Evolutionary conservation across 1,140 invertebrate genomes (phyloP).

Genomic region (Coenobita brevimanus): DNA sequence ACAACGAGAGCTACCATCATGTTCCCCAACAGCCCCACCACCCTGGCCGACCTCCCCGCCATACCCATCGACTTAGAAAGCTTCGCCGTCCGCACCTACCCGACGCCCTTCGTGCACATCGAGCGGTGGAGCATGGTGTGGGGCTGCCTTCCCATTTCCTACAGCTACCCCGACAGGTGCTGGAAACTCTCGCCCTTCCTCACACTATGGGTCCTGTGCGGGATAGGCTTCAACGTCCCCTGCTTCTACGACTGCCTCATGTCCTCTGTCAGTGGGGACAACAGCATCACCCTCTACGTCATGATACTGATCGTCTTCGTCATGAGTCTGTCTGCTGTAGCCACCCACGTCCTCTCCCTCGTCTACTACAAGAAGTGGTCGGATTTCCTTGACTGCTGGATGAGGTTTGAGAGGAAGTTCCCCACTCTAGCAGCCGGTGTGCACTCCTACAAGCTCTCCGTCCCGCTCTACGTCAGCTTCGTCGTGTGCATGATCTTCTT

Average conservation of each 20-base stretch:
- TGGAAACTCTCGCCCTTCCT: slow-evolving; percentile 60
- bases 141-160: slow-evolving; percentile 57
- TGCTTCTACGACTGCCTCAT: slow-evolving; percentile 68
- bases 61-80: slow-evolving; percentile 53
- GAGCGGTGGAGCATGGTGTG: slow-evolving; percentile 68
- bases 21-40: slow-evolving; percentile 26
- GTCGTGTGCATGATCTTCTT: slow-evolving; percentile 63
- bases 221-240: slow-evolving; percentile 66
- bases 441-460: slow-evolving; percentile 49
- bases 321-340: slow-evolving; percentile 68
- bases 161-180: slow-evolving; percentile 36
- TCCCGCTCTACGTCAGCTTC: slow-evolving; percentile 64
- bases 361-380: slow-evolving; percentile 63
- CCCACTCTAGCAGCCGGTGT: slow-evolving; percentile 54
- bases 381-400: slow-evolving; percentile 58
- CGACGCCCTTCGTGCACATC: slow-evolving; percentile 67
- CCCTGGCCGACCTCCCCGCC: slow-evolving; percentile 26
- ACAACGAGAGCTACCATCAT: not conserved
- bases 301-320: slow-evolving; percentile 68
- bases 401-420: slow-evolving; percentile 64
- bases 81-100: slow-evolving; percentile 44
- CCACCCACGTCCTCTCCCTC: slow-evolving; percentile 59
- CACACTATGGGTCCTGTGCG: slow-evolving; percentile 54
- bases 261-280: slow-evolving; percentile 51
- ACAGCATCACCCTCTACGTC: slow-evolving; percentile 66